phyloP scores from a whole-genome alignment of 1,140 invertebrate genomes.

The Xylocopa sonorina region DNA sequence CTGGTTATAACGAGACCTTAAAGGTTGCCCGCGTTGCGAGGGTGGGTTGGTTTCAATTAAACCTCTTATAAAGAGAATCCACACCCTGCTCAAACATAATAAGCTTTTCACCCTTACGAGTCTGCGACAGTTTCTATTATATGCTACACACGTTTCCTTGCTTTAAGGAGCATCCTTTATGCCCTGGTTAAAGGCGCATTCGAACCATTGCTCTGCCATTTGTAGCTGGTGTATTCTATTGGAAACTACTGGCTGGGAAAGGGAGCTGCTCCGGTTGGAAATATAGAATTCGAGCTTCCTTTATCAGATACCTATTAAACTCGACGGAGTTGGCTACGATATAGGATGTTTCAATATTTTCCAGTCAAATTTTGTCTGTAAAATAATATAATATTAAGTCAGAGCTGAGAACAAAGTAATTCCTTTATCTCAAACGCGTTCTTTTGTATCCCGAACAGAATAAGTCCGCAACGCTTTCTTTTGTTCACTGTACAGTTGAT shows the following conservation, averaged over 20 bases:
- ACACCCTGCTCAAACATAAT: slow-evolving; percentile 77
- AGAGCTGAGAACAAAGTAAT: not conserved
- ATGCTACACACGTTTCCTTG: slow-evolving; percentile 28
- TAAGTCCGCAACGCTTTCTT: not conserved
- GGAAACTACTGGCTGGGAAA: not conserved
- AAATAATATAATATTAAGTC: not conserved
- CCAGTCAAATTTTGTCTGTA: not conserved
- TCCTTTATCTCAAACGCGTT: not conserved
- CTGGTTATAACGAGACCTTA: slow-evolving; percentile 64
- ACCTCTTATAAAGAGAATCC: slow-evolving; percentile 72
- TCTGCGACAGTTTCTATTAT: slow-evolving; percentile 27
- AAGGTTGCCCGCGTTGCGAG: slow-evolving; percentile 62
- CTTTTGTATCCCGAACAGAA: not conserved
- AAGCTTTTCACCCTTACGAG: slow-evolving; percentile 61
- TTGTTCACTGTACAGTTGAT: not conserved
- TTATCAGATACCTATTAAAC: not conserved
- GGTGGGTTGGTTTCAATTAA: slow-evolving; percentile 75
- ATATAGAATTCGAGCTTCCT: not conserved
- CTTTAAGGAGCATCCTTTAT: slow-evolving; percentile 9
- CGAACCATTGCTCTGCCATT: not conserved
- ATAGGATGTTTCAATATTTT: not conserved
- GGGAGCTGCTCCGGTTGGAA: not conserved
- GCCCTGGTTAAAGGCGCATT: not conserved
- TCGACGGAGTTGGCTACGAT: not conserved
- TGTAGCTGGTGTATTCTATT: not conserved